Base-by-base conservation (phyloP, 2,888 invertebrate genomes). In the Acanthacorydalis orientalis region DNA sequence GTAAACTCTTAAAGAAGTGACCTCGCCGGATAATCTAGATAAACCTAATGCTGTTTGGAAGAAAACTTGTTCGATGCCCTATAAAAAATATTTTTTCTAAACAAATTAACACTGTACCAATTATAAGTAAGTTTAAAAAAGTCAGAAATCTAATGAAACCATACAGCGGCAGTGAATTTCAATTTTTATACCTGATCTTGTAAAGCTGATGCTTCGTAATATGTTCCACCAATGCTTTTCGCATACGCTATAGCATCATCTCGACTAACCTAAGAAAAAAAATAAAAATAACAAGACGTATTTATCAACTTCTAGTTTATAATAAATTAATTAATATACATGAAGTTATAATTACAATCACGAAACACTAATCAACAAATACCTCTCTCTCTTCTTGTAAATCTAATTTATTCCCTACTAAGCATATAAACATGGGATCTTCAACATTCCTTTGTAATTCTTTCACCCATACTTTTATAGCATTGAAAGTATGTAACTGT, bases 381-480 rank as follows among this genome's bases (percentile, higher is more conserved):
- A 83, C 80, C 41, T 77, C 70, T 41, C 90, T 70, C 7, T 72
- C 57, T 2, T 70, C 61, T n/a, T 67, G 68, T 54, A 91, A 64
- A 64, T 92, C 92, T 49, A 78, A 72, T 64, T 92, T 92, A 64
- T 91, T 92, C 7, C 91, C 92, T 14, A 92, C 78, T 23, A 92
- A 68, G 8, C 81, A 80, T 8, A 90, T 63, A 38, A 85, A 78
- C 74, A 91, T 78, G 0, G 81, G 74, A 49, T 83, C 84, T 40
- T 83, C 80, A 0, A 89, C 82, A 62, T 89, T 89, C 63, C 72
- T 73, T 56, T 78, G 75, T 31, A 85, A 59, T 59, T 85, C 91
- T 58, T 77, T 77, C 2, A 88, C 85, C 92, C 91, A 92, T n/a
- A 73, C 70, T 64, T 90, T 84, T 54, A 91, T 82, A 51, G 82